These are phyloP conservation scores for Myodes glareolus DNA, from an alignment of 2,113 vertebrate genomes.

Conservation along the genomic window DNA sequence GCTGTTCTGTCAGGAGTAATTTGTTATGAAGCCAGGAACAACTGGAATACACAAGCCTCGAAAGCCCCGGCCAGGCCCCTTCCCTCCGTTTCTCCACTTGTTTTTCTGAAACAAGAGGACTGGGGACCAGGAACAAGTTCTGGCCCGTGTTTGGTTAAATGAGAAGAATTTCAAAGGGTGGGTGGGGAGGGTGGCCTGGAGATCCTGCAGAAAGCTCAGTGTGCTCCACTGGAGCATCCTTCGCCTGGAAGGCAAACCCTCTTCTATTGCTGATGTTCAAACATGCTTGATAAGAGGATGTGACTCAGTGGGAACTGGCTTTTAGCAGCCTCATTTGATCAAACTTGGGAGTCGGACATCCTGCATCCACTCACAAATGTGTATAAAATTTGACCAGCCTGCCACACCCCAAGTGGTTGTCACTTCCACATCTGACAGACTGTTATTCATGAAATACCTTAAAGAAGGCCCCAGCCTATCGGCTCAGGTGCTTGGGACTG, in stretches of 20 bases:
- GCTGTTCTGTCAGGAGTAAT: accelerated
- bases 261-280: not conserved
- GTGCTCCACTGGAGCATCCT: not conserved
- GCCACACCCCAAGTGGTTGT: not conserved
- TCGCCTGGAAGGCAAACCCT: not conserved
- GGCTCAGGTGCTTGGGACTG: not conserved
- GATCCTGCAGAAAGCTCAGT: not conserved
- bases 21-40: not conserved
- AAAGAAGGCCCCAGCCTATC: not conserved
- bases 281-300: not conserved
- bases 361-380: not conserved
- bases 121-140: not conserved
- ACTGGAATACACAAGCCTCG: not conserved
- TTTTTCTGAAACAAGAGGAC: not conserved
- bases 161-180: not conserved
- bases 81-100: not conserved
- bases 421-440: not conserved
- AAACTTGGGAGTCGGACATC: not conserved
- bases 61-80: not conserved
- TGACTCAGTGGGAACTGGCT: not conserved
- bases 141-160: not conserved
- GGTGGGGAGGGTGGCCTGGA: accelerated
- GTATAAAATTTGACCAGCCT: not conserved
- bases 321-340: not conserved
- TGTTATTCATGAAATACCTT: not conserved